Conservation (phyloP, 2,888 invertebrate species). For the Dryococelus australis region DNA sequence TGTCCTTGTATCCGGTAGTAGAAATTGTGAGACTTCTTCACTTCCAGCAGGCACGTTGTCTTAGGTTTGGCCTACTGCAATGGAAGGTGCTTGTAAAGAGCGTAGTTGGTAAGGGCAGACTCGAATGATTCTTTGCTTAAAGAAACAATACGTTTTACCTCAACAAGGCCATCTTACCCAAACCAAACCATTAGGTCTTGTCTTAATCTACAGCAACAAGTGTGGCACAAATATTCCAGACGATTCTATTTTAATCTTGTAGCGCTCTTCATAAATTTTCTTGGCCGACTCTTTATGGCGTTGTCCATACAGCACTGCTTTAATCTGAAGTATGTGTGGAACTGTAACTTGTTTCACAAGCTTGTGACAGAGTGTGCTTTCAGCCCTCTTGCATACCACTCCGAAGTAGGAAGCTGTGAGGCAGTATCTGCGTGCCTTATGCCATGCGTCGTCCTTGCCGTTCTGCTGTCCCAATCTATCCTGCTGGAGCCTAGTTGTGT, state of each 20-base stretch:
- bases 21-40: neutral
- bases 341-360: neutral
- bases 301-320: neutral
- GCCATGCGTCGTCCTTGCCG: neutral
- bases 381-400: neutral
- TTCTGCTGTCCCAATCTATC: too few species aligned
- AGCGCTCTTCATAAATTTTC: neutral
- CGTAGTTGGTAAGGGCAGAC: neutral
- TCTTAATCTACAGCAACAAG: neutral
- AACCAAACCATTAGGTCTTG: neutral
- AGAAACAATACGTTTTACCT: neutral
- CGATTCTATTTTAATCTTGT: neutral
- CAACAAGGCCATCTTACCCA: neutral
- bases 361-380: neutral
- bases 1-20: neutral
- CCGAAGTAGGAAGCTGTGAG: neutral
- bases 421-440: neutral
- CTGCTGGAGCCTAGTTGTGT: too few species aligned
- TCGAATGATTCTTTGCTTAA: neutral
- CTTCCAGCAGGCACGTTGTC: neutral
- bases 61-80: neutral
- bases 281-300: neutral
- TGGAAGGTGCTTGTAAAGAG: neutral
- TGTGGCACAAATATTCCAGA: neutral
- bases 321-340: neutral